Evolutionary conservation across 2,113 vertebrate species (phyloP).

Genomic region (Erythrolamprus reginae): DNA sequence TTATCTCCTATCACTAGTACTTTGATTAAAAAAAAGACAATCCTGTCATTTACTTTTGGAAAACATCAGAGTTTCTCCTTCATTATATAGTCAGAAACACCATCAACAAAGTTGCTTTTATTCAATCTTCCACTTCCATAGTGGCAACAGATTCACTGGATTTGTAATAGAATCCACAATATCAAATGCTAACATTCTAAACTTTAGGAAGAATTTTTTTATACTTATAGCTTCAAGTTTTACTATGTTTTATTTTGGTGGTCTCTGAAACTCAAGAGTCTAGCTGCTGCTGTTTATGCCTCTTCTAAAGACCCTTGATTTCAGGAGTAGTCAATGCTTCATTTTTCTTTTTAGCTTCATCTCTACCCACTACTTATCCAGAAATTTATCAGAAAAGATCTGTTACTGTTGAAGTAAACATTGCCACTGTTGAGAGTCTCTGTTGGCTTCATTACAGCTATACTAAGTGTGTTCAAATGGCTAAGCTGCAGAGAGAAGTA

Average conservation of each 20-base stretch:
- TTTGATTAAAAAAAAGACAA: background rate
- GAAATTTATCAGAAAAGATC: background rate
- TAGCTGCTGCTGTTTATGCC: background rate
- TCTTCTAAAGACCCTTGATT: background rate
- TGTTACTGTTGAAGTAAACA: background rate
- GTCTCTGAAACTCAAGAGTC: background rate
- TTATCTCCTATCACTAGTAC: background rate
- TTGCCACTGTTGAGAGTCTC: background rate
- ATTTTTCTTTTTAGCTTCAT: background rate
- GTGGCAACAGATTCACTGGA: background rate
- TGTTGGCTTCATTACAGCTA: background rate
- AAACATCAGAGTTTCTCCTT: background rate
- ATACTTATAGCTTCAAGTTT: background rate
- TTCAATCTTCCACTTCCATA: background rate
- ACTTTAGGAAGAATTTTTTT: background rate
- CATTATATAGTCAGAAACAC: background rate
- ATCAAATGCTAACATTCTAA: background rate
- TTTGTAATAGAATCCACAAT: background rate
- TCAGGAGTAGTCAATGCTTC: background rate
- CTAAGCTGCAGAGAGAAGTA: background rate
- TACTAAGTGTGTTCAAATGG: conserved; percentile 30
- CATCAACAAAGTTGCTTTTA: background rate
- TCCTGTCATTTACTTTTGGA: background rate
- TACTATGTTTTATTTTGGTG: background rate
- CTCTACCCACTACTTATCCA: background rate